Conservation (phyloP, 2,888 invertebrate species). For the Thereva unica region DNA sequence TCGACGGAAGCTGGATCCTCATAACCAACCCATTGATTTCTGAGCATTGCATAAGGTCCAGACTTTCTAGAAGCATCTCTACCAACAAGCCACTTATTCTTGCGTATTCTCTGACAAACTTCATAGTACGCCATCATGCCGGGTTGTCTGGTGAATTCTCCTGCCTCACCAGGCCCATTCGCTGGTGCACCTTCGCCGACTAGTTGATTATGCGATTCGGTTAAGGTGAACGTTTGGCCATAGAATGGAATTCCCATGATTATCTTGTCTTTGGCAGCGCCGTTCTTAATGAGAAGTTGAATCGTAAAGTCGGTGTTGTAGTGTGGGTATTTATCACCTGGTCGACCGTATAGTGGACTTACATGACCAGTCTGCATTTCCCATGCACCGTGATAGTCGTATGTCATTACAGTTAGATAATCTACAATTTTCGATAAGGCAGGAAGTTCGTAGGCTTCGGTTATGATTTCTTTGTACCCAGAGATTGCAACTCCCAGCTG, state of each 20-base stretch:
- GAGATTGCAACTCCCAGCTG: constrained; percentile 82
- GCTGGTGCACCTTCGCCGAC: constrained; percentile 66
- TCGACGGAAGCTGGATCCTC: constrained; percentile 79
- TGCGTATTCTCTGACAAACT: constrained; percentile 74
- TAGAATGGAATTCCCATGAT: constrained; percentile 83
- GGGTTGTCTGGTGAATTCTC: constrained; percentile 81
- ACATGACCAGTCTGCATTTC: constrained; percentile 79
- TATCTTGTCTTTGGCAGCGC: constrained; percentile 78
- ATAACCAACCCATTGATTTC: constrained; percentile 88
- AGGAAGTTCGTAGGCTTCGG: constrained; percentile 79
- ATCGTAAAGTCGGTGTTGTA: constrained; percentile 83
- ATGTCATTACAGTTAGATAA: constrained; percentile 84
- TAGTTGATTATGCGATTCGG: constrained; percentile 52
- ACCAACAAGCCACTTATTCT: constrained; percentile 70
- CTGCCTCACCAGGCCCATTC: constrained; percentile 76
- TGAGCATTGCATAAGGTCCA: constrained; percentile 74
- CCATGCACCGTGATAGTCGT: constrained; percentile 91
- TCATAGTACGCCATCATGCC: constrained; percentile 89
- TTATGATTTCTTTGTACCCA: constrained; percentile 89
- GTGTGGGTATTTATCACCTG: constrained; percentile 71
- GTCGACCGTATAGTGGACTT: constrained; percentile 71
- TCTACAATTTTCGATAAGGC: constrained; percentile 71
- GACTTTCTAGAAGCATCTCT: constrained; percentile 64
- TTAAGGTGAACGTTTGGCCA: constrained; percentile 80
- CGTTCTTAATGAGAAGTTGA: constrained; percentile 72